phyloP scores from a whole-genome alignment of 1,140 invertebrate genomes.

The Acyrthosiphon pisum region DNA sequence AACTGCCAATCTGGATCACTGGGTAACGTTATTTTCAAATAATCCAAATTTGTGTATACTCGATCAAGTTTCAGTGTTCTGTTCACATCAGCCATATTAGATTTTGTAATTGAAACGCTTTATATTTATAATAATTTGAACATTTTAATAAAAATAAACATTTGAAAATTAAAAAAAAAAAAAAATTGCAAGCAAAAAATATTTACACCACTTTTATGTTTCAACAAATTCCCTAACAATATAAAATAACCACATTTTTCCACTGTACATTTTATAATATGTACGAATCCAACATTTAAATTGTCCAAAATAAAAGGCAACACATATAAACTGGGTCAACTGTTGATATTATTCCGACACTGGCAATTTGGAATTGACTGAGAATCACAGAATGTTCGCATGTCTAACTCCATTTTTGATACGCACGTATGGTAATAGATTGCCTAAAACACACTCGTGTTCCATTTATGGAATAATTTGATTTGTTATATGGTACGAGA shows the following conservation, averaged over 20 bases:
- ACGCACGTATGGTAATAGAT: slow-evolving; percentile 51
- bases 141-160: not conserved
- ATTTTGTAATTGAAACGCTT: not conserved
- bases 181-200: not conserved
- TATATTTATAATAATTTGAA: not conserved
- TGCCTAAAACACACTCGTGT: slow-evolving; percentile 46
- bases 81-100: slow-evolving; percentile 18
- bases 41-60: slow-evolving; percentile 25
- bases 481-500: slow-evolving; percentile 35
- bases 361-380: slow-evolving; percentile 17
- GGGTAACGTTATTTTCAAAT: slow-evolving; percentile 52
- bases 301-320: not conserved
- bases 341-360: slow-evolving; percentile 43
- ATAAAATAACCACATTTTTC: not conserved
- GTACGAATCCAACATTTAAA: not conserved
- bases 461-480: slow-evolving; percentile 52
- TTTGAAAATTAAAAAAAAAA: not conserved
- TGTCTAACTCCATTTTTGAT: slow-evolving; percentile 52
- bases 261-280: not conserved
- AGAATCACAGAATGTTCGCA: slow-evolving; percentile 16
- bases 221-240: not conserved
- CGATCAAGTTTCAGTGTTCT: slow-evolving; percentile 19
- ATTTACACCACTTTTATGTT: not conserved
- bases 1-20: slow-evolving; percentile 52
- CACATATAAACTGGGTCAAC: slow-evolving; percentile 44